Percentiles rank a stretch among this genome's conserved stretches.
Conservation (phyloP, 1,140 invertebrate genomes). For the Drosophila arizonae region DNA sequence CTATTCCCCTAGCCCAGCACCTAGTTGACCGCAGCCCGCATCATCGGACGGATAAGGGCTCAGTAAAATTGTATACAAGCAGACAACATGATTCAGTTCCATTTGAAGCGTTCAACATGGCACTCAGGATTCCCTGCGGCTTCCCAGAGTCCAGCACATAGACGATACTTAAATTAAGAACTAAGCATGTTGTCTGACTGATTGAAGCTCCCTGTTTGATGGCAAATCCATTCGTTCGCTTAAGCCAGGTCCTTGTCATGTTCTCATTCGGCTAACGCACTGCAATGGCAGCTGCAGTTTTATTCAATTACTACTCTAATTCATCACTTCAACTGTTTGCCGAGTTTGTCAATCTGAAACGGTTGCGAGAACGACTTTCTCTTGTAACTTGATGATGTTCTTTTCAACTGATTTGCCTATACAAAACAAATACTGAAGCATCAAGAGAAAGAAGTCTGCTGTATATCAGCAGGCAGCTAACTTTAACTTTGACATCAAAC, state of each 20-base stretch:
- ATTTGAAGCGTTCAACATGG: neutral
- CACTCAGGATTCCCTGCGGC: neutral
- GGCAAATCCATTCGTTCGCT: neutral
- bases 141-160: neutral
- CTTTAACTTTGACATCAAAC: neutral
- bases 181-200: slow-evolving; percentile 17
- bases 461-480: neutral
- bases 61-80: slow-evolving; percentile 23
- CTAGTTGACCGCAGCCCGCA: slow-evolving; percentile 15
- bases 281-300: neutral
- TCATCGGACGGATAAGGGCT: slow-evolving; percentile 21
- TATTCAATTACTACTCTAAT: slow-evolving; percentile 29
- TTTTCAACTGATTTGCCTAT: slow-evolving; percentile 1
- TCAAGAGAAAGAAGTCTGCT: too few relatives aligned
- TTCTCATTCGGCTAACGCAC: slow-evolving; percentile 7
- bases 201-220: slow-evolving; percentile 15
- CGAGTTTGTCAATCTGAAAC: slow-evolving; percentile 13
- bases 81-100: slow-evolving; percentile 16
- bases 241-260: slow-evolving; percentile 10
- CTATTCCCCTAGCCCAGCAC: neutral
- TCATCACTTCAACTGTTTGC: slow-evolving; percentile 19
- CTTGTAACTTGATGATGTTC: neutral
- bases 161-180: slow-evolving; percentile 21
- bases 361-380: neutral
- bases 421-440: neutral